A percentile compares a stretch with the other conserved stretches of the same genome.
Conservation (phyloP, 2,113 vertebrate genomes). For the Lathamus discolor region DNA sequence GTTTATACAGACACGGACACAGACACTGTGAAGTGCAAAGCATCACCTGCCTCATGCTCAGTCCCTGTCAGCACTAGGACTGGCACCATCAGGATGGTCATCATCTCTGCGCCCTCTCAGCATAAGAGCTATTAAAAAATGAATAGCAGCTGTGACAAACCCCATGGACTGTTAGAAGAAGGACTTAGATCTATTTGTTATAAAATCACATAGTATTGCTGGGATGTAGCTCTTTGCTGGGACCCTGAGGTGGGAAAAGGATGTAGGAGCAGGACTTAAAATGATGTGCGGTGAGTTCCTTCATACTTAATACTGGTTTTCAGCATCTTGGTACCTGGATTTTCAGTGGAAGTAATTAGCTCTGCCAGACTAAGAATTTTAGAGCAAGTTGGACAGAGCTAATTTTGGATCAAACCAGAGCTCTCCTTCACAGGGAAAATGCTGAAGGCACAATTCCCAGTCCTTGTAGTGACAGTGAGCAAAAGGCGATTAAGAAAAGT, state of each 20-base stretch:
- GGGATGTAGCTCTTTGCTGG: neutral
- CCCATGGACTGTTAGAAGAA: neutral
- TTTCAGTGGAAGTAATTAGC: conserved; percentile 12
- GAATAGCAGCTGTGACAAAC: neutral
- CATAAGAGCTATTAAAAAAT: neutral
- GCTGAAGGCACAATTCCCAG: neutral
- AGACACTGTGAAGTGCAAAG: neutral
- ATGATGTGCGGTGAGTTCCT: neutral
- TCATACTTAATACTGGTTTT: neutral
- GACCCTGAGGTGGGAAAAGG: neutral
- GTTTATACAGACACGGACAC: accelerated
- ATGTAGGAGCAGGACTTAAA: neutral
- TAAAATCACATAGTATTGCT: neutral
- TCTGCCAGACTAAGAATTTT: neutral
- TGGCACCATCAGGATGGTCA: neutral
- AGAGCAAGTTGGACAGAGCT: neutral
- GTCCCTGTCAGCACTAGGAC: neutral
- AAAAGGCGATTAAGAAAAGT: neutral
- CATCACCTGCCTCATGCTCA: neutral
- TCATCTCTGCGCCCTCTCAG: neutral
- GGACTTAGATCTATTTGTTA: neutral
- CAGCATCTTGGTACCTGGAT: neutral
- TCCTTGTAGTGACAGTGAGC: neutral
- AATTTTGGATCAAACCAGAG: conserved; percentile 7
- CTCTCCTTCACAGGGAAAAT: neutral